Base-by-base conservation (phyloP, 2,797 vertebrate genomes). In the Chiroxiphia lanceolata region DNA sequence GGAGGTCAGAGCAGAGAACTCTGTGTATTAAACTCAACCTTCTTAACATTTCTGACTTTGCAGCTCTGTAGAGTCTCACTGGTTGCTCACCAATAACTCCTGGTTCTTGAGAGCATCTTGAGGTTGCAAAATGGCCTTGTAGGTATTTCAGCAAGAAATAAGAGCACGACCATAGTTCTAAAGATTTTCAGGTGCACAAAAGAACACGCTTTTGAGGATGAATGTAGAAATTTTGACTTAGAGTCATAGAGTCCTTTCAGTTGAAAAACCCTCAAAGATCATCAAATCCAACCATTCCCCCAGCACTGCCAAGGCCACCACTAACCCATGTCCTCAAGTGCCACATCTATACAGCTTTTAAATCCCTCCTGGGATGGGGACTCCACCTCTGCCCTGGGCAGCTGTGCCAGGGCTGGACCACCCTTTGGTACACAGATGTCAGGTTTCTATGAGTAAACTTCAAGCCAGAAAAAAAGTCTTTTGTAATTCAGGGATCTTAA, bases 161-260 rank as follows among this genome's bases (percentile, higher is more conserved):
- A 34, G 33, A 54, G 13, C 0, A 0, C 21, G 53, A 31, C 44
- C 33, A 21, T 0, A 29, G 36, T 16, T 15, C 42, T 0, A 5
- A n/a, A 72, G 51, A 27, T 16, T 70, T 9, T 56, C 54, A 51
- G 36, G 53, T 4, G 11, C 48, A 70, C 21, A 57, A 29, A 86
- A 70, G 34, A 64, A 53, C 65, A 61, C 0, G 0, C 12, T 84
- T 60, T 61, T 10, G 22, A 71, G 54, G 15, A 20, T 10, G n/a
- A 47, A 61, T 7, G 31, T 7, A 51, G n/a, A 59, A 47, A 68
- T 71, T 65, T 18, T 57, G 16, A 34, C 29, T 75, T 1, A 20
- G 45, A 51, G 59, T 36, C 25, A 1, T 5, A 7, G 53, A 84
- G 9, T 60, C n/a, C 15, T 53, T 53, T 15, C 47, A 40, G 34